Evolutionary conservation across 2,888 invertebrate species (phyloP), one percentile per base, ranked within the genome.

Genomic region (Carpatolechia fugitivella): DNA sequence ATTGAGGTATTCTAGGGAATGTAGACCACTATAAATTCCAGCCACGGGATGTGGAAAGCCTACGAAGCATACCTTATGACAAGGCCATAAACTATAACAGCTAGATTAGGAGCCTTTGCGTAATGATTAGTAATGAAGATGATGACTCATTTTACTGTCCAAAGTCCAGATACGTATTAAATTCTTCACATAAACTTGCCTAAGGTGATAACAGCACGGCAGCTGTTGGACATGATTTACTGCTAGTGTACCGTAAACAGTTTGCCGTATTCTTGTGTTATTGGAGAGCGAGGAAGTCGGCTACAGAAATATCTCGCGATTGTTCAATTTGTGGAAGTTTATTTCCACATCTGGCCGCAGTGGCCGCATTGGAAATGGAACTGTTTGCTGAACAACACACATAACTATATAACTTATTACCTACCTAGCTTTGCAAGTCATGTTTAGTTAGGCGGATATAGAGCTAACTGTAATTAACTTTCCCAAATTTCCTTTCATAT

Each of bases 241-340:
- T 20, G 36, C n/a, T 29, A 36, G 36, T 20, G 24, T 53, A 44
- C 24, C 14, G 35, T 41, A 55, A 60, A 56, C 55, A 58, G 59
- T 63, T 60, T 57, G 60, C 61, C 58, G 48, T 47, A 38, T 47
- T 56, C 44, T 49, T 48, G 52, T 61, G 56, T 59, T 61, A 57
- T 56, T 57, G 55, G 57, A 60, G 56, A 61, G 59, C 59, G 44
- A 61, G 66, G 64, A 66, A 60, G 56, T 47, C 56, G 36, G 52
- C 55, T 64, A 63, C 64, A 63, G 64, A 66, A 66, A 66, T 66
- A 66, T 62, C 64, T 60, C 40, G 58, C 55, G 33, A 58, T 57
- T 60, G 60, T 60, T 60, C 60, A 52, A 60, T 62, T 62, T 56
- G 57, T 61, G 50, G 54, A 61, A 57, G 62, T 62, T 62, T 58